Percentiles rank a stretch among this genome's conserved stretches.
Evolutionary conservation across 2,113 vertebrate species (phyloP).

Genomic region (Neodon shergylaensis): DNA sequence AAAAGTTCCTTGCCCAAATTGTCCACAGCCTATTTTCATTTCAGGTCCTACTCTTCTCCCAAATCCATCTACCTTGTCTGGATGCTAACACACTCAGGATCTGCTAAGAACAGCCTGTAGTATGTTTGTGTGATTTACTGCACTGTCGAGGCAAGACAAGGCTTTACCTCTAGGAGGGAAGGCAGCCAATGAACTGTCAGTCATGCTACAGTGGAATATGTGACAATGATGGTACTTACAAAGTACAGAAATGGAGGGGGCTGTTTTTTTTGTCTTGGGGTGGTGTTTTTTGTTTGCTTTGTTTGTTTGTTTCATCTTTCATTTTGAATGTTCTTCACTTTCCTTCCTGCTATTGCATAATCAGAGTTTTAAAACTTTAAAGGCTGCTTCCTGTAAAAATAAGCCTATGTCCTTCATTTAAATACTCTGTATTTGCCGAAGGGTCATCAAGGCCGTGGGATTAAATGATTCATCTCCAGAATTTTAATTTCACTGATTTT

Average conservation of each 20-base stretch:
- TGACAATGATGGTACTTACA: not conserved
- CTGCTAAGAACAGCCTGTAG: not conserved
- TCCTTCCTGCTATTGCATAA: not conserved
- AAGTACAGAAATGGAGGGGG: not conserved
- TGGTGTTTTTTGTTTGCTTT: not conserved
- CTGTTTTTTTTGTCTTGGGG: not conserved
- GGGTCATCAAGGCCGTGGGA: not conserved
- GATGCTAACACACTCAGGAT: not conserved
- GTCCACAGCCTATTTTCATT: not conserved
- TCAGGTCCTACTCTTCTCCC: fast-evolving
- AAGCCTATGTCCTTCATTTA: not conserved
- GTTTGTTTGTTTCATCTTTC: not conserved
- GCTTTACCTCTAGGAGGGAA: not conserved
- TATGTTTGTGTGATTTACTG: not conserved
- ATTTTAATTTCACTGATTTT: conserved; percentile 8
- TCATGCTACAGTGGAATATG: not conserved
- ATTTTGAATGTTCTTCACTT: not conserved
- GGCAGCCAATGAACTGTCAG: not conserved
- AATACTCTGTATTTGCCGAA: not conserved
- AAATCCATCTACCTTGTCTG: not conserved
- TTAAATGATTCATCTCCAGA: conserved; percentile 11
- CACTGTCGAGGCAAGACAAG: not conserved
- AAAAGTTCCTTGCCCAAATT: not conserved
- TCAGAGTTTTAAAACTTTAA: not conserved
- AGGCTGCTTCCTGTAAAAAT: not conserved